Conservation (phyloP, 1,140 invertebrate genomes). For the Temnothorax curvispinosus region DNA sequence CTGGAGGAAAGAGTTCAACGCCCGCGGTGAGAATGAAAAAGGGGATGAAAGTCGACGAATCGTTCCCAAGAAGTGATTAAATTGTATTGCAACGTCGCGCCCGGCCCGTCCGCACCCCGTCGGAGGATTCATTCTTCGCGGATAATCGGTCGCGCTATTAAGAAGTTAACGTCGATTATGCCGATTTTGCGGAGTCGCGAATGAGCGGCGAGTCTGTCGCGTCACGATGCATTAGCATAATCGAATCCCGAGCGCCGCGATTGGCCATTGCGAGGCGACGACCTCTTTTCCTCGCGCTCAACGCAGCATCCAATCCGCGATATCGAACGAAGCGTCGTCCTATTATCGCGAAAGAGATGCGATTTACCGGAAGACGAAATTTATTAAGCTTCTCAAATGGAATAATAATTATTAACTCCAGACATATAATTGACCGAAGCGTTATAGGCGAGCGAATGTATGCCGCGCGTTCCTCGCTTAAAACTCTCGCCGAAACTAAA, state of each 20-base stretch:
- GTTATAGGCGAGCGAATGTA: neutral
- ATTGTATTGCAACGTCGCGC: slow-evolving; percentile 53
- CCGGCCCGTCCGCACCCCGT: neutral
- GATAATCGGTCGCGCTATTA: slow-evolving; percentile 67
- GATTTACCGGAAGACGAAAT: neutral
- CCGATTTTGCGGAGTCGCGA: slow-evolving; percentile 50
- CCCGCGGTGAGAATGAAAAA: neutral
- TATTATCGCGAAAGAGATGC: neutral
- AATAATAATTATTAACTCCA: slow-evolving; percentile 18
- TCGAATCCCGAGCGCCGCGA: slow-evolving; percentile 64
- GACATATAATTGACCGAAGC: slow-evolving; percentile 17
- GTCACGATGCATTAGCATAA: slow-evolving; percentile 71
- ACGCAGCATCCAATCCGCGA: neutral
- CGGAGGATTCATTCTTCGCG: slow-evolving; percentile 12
- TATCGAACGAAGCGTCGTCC: neutral
- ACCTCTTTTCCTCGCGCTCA: neutral
- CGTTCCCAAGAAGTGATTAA: slow-evolving; percentile 41
- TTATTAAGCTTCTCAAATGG: neutral
- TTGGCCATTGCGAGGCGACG: slow-evolving; percentile 59
- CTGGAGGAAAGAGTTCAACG: slow-evolving; percentile 10
- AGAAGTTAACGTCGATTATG: slow-evolving; percentile 69
- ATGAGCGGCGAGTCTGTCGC: slow-evolving; percentile 8
- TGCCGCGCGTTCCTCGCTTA: neutral
- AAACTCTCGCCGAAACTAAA: neutral
- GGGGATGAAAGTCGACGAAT: slow-evolving; percentile 24